A percentile compares a stretch with the other conserved stretches of the same genome.
These are phyloP conservation scores for Echinometra lucunter DNA, from an alignment of 53 echinoderm and acorn worm genomes.

Conservation along the genomic window DNA sequence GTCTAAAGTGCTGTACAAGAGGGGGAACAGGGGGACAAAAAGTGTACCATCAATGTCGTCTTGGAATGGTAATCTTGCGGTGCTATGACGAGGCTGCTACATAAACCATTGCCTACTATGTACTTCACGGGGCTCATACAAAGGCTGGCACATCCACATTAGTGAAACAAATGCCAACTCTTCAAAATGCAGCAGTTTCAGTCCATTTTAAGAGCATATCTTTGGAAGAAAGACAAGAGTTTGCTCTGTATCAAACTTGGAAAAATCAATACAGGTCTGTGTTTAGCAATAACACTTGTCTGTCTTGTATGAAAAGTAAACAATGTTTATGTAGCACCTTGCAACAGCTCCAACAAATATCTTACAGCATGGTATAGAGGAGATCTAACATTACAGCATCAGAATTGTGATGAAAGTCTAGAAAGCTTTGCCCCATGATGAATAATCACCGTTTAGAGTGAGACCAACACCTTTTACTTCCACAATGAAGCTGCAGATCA, in stretches of 20 bases:
- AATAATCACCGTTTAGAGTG: too few relatives aligned
- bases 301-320: neutral
- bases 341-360: neutral
- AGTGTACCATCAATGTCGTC: neutral
- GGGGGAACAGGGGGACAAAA: neutral
- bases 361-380: neutral
- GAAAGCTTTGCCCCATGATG: too few relatives aligned
- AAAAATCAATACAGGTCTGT: neutral
- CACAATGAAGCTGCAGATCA: too few relatives aligned
- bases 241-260: neutral
- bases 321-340: conserved; percentile 9
- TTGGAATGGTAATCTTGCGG: neutral
- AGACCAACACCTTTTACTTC: too few relatives aligned
- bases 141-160: too few relatives aligned
- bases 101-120: neutral
- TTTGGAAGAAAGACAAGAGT: neutral
- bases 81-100: neutral
- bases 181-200: neutral
- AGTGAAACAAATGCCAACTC: too few relatives aligned
- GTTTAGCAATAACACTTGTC: neutral
- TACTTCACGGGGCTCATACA: too few relatives aligned
- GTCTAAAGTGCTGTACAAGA: conserved; percentile 27
- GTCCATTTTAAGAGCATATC: too few relatives aligned
- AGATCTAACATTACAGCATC: neutral
- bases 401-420: neutral